Base-by-base conservation (phyloP, 2,797 vertebrate genomes). In the Toxotes lorentzi region DNA sequence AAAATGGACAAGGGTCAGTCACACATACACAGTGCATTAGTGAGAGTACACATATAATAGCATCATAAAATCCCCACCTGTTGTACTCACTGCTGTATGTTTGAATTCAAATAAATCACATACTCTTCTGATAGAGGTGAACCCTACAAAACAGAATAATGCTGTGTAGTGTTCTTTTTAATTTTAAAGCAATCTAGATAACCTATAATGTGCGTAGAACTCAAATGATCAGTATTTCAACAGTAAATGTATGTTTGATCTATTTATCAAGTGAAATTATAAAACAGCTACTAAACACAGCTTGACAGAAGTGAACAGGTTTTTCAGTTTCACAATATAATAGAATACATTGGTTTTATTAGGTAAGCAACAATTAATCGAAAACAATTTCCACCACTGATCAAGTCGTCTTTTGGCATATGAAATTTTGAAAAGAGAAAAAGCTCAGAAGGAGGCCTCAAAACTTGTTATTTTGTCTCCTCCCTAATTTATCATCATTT, bases 71-170 rank as follows among this genome's bases (percentile, higher is more conserved):
- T 47, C 30, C 43, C 16, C 17, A 43, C 9, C n/a, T 59, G 16
- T 59, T 59, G n/a, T 24, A 58, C 9, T 60, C 32, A 40, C 24
- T 23, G 17, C 11, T 66, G 6, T 57, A 27, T 17, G 8, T 71
- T 48, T 53, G 63, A 12, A 40, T 62, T 48, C n/a, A 30, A 56
- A 65, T 54, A 35, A 50, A 70, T 64, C 53, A 65, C 16, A 24
- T 24, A 66, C 19, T 43, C 10, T 21, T 53, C 10, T 69, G 27
- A 59, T 16, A 13, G 24, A n/a, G 56, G 30, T 17, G 24, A 16
- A 40, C 70, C 59, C 19, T 48, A 30, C 40, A 24, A 45, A 5
- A 67, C 38, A 61, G 30, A 17, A 4, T 13, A n/a, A 41, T 3
- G n/a, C 16, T 41, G 35, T 40, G 14, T 24, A 16, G 21, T 13